Base-by-base conservation (phyloP, 2,888 invertebrate species). In the Brachypterus glaber region DNA sequence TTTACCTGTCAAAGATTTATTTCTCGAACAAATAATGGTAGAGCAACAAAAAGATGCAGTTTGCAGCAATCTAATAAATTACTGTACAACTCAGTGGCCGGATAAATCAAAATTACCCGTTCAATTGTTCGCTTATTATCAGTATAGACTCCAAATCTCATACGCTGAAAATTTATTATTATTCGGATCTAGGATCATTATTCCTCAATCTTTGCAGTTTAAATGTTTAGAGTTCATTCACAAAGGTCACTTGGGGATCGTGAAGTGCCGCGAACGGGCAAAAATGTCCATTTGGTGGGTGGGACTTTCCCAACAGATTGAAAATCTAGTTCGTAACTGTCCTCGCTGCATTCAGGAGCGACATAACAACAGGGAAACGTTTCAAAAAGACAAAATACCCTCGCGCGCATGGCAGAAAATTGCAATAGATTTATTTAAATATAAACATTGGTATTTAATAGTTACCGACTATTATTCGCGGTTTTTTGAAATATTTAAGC, bases 281-380 rank as follows among this genome's bases (percentile, higher is more conserved):
- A 29, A 29, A 9, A 7, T 9, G 7, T 21, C 21, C 7, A 9
- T 21, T 21, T 21, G 21, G 21, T 21, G 21, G 21, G 7, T 9
- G 9, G 21, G 21, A 21, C 9, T 21, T 5, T 21, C 21, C 9
- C 5, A 5, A 7, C 5, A 21, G 9, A 21, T 21, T 7, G 41
- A 48, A 40, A 45, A 50, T 33, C 27, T 44, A 15, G 37, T 51
- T 13, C 24, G 31, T 14, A 45, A 43, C 31, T 50, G 44, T 41
- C 39, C 42, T 14, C 37, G 31, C 14, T 50, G 46, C 34, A 27
- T 45, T 8, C 39, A 46, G 32, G 27, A 44, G 11, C 16, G 41
- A 26, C 25, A 17, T 11, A 46, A 45, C 35, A 15, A 14, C 16
- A 46, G 39, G 30, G 45, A 50, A 39, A 30, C 32, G 17, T 39